A percentile compares a stretch with the other conserved stretches of the same genome.
Conservation (phyloP, 2,113 vertebrate genomes). For the Taxidea taxus region DNA sequence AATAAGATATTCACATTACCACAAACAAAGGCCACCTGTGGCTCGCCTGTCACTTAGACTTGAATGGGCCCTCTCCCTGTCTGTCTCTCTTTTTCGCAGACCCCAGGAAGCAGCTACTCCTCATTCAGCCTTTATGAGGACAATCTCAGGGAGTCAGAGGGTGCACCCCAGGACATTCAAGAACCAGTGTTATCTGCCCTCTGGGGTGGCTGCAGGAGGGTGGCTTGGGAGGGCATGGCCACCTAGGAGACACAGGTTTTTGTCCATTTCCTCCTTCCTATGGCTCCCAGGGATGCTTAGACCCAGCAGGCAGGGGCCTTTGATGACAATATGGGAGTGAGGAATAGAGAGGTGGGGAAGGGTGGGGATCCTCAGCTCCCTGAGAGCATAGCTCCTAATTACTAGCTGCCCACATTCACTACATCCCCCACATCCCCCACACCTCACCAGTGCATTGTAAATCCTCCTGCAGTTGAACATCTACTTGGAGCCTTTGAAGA, state of each 20-base stretch:
- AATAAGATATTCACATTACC: fast-evolving
- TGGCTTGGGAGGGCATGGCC: fast-evolving
- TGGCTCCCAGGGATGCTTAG: neutral
- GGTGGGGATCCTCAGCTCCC: neutral
- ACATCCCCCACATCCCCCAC: neutral
- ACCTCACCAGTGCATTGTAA: neutral
- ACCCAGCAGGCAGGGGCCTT: neutral
- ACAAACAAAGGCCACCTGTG: fast-evolving
- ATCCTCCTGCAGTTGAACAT: neutral
- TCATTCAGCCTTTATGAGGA: neutral
- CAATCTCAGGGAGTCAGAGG: neutral
- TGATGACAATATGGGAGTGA: neutral
- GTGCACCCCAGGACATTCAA: neutral
- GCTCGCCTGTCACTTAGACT: neutral
- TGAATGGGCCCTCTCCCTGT: fast-evolving
- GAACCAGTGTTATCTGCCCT: neutral
- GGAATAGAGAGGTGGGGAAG: neutral
- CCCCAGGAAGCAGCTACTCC: neutral
- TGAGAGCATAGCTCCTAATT: neutral
- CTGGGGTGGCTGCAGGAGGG: neutral
- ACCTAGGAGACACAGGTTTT: neutral
- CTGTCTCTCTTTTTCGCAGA: neutral
- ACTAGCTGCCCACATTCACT: neutral
- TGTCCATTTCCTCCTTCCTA: neutral
- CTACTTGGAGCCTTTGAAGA: conserved; percentile 25